Evolutionary conservation across 2,797 vertebrate species (phyloP), one percentile per base, ranked within the genome.

Genomic region (Pseudotriccus pelzelni): DNA sequence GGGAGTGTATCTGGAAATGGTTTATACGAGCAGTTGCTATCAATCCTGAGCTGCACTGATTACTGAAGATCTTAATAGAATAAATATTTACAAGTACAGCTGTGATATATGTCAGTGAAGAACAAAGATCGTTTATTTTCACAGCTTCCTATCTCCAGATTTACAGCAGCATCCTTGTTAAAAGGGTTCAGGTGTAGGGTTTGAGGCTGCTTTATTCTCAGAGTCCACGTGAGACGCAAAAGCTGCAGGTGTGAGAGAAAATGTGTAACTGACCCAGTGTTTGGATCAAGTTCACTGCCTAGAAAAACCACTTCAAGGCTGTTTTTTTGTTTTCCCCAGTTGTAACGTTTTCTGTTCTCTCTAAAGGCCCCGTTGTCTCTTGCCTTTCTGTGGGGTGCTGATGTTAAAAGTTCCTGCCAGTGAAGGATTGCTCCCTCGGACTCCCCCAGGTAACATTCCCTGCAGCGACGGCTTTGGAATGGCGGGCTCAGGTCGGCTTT

Each of bases 21-120:
- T 44, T 59, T 55, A 17, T 34, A 44, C 64, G 25, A 69, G n/a
- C 34, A 64, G 28, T 56, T 24, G 8, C 49, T 28, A 1, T 32
- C 23, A 30, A 18, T 14, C 7, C 19, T 0, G 0, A 72, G 14
- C 13, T 44, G 58, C 50, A 18, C 39, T 37, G 12, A 10, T 50
- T n/a, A 11, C 43, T 66, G 30, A 84, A 60, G 18, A 20, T 43
- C 37, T 86, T 76, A 59, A 69, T 14, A 49, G 34, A 78, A 72
- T 28, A 72, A 78, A 46, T 75, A 50, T 15, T 20, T 55, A 14
- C 11, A 58, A 58, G 50, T 37, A 25, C 22, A 44, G 39, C n/a
- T 64, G 22, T 32, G 72, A 44, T 41, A 11, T 3, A 6, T 39
- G 34, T 20, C 49, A 58, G 52, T 24, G 53, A 66, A 50, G 34